Conservation (phyloP, 2,113 vertebrate species). For the Tonatia bakeri region DNA sequence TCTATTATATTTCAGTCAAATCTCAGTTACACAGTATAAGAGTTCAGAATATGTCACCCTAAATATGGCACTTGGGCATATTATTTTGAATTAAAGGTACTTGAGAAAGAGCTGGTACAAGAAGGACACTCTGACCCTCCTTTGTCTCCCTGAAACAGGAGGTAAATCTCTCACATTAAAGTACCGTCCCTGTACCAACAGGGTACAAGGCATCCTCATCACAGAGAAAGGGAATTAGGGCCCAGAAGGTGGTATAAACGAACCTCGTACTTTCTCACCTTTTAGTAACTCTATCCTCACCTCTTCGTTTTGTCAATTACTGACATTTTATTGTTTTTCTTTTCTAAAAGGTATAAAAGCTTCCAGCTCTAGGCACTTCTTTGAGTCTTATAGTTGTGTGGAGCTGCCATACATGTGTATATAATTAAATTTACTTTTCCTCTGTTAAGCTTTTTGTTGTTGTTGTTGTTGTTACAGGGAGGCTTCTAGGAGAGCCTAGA, state of each 20-base stretch:
- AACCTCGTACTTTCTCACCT: neutral
- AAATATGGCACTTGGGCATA: neutral
- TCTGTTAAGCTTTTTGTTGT: too few species aligned
- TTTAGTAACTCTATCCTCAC: neutral
- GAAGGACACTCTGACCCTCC: neutral
- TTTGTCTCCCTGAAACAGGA: neutral
- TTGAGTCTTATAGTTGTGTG: neutral
- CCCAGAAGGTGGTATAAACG: neutral
- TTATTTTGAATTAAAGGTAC: neutral
- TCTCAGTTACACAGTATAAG: neutral
- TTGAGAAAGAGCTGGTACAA: neutral
- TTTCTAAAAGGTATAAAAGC: neutral
- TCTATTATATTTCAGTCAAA: neutral
- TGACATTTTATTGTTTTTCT: neutral
- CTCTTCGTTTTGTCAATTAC: neutral
- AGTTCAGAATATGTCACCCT: neutral
- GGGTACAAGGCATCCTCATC: neutral
- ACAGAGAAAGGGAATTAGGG: neutral
- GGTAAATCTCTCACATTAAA: neutral
- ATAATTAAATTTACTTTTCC: neutral
- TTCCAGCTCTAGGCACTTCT: neutral
- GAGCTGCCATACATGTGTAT: neutral
- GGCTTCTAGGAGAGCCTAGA: neutral
- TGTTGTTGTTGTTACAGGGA: neutral
- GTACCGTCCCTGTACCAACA: neutral